Base-by-base conservation (phyloP, 2,113 vertebrate genomes). In the Myodes glareolus region DNA sequence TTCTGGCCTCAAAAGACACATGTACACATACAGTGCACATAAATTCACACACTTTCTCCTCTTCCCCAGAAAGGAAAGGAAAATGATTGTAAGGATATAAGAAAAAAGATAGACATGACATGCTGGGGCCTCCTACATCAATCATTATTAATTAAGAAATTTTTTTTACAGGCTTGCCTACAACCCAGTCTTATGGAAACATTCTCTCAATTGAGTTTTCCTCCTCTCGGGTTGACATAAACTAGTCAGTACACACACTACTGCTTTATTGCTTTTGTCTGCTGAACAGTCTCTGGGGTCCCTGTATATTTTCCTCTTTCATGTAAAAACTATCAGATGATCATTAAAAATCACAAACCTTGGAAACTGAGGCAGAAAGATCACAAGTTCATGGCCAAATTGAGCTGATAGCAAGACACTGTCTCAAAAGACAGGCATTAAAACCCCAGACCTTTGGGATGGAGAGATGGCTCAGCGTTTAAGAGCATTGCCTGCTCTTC, bases 301-400 rank as follows among this genome's bases (percentile, higher is more conserved):
- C 31, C 67, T 68, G 13, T 33, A 67, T 33, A 33, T 68, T 36
- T 68, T 68, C 67, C 67, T 36, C 39, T 90, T 80, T 91, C 52
- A 39, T 94, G 75, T 84, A 93, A 88, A 96, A 94, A 75, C 65
- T 88, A 10, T 81, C 90, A 27, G 91, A 63, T 78, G 7, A 61
- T 86, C 10, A n/a, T 81, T 42, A 91, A 81, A 68, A 68, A 16
- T 39, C 47, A 27, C 36, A 70, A 36, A 52, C 77, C 36, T 45
- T 63, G 55, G 55, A 85, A 63, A 12, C 8, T 47, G 7, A 86
- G n/a, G 31, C 31, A 33, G 31, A 33, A 68, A 25, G 52, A 33
- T 81, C 25, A 19, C 47, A 29, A 70, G 45, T 70, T 81, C 25
- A n/a, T 42, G 27, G 27, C 77, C 65, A 82, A 27, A 50, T 9